Base-by-base conservation (phyloP, 2,888 invertebrate genomes). In the Coenonympha arcania region DNA sequence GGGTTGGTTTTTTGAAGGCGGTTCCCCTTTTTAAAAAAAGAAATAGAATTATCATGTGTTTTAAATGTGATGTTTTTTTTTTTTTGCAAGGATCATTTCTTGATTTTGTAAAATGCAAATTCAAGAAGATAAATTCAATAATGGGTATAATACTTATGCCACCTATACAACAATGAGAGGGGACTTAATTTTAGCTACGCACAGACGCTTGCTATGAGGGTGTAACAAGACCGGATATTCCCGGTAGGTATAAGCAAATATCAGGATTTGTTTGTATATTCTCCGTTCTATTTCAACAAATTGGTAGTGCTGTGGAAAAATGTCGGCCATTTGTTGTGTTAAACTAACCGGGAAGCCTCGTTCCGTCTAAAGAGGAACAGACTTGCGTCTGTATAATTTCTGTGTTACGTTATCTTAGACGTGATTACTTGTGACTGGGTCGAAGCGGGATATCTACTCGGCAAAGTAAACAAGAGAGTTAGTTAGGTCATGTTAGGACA, bases 301-400 rank as follows among this genome's bases (percentile, higher is more conserved):
- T 54, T 52, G 56, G 44, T 45, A 47, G 41, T 41, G 52, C 39
- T 47, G 50, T 56, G 45, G 52, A 58, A 54, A 56, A 56, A 56
- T 56, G 44, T 39, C 40, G 22, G 19, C 56, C 48, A 56, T 58
- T 58, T 48, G 54, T 54, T 54, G 45, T 37, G 57, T 58, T 50
- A 41, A 56, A 54, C 50, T 50, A 52, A 47, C 46, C 56, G 56
- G 41, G 51, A 52, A 49, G 49, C 45, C 20, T 43, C 43, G 43
- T 31, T 31, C 20, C 31, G 13, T 43, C 43, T 31, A 26, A 33
- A 20, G 37, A 26, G 34, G 26, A 52, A 40, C 48, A 39, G 24
- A 36, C 15, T 24, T 43, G 31, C 9, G 31, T 43, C 31, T 31
- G 43, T 43, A 43, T 43, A 43, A 43, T 43, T 43, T 20, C 15